Evolutionary conservation across 2,797 vertebrate species (phyloP), one percentile per base, ranked within the genome.

Genomic region (Sebastes flavidus): DNA sequence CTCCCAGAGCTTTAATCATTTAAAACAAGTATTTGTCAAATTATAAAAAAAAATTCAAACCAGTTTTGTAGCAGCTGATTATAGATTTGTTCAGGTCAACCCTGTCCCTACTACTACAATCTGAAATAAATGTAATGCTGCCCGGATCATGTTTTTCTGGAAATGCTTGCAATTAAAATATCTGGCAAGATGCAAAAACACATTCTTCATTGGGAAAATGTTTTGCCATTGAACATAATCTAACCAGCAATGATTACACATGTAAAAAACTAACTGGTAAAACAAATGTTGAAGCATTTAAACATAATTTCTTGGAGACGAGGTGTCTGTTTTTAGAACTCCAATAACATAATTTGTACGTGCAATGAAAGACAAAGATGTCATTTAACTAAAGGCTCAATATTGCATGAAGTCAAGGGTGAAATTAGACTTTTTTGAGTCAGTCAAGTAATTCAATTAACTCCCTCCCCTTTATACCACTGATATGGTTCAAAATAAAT

Each of bases 391-490:
- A 46, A 42, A 61, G 1, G 36, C 6, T 54, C 13, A 66, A 60
- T 76, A 8, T 20, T 66, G 42, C 49, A 65, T 61, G 8, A 67
- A 72, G 69, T 65, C 59, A 78, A n/a, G 80, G 62, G 55, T 76
- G 30, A 83, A 84, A 81, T 72, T 22, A 69, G 29, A 74, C 8
- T 65, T 71, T 55, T 58, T 20, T 46, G 42, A 75, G 42, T 54
- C 29, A 60, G 54, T 72, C 4, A 16, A 80, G 30, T 27, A 13
- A 58, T 81, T 74, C 72, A 49, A 66, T 73, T 59, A 70, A 77
- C 61, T 62, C 61, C 12, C 38, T 38, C 32, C 14, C 13, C 38
- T 71, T 68, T 36, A 59, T 49, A 29, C 5, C 24, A 38, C n/a
- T 14, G 25, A 29, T 60, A 54, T n/a, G 30, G 16, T 16, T 77